Percentiles rank a stretch among this genome's conserved stretches.
Conservation (phyloP, 2,797 vertebrate species). For the Aphelocoma californica region DNA sequence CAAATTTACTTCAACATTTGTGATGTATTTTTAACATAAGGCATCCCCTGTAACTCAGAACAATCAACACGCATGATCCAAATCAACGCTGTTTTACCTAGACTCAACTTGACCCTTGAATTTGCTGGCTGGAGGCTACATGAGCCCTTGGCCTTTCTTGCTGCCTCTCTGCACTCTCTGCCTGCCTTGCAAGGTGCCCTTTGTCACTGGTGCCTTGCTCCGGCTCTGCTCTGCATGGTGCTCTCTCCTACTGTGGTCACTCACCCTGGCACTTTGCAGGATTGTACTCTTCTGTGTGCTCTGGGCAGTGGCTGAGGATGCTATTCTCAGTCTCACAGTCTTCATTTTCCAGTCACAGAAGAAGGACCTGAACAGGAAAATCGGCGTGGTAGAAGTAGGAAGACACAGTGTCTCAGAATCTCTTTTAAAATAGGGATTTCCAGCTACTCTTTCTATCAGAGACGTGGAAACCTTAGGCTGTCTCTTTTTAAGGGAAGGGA, state of each 20-base stretch:
- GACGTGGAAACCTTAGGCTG: not conserved
- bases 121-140: not conserved
- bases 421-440: not conserved
- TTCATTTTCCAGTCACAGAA: not conserved
- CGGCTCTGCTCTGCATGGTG: rapidly evolving
- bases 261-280: not conserved
- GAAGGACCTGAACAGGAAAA: not conserved
- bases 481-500: not conserved
- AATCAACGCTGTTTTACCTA: not conserved
- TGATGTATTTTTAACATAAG: not conserved
- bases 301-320: not conserved
- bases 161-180: not conserved
- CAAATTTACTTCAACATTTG: not conserved
- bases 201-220: not conserved
- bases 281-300: not conserved
- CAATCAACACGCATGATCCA: not conserved
- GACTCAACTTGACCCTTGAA: not conserved
- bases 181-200: not conserved
- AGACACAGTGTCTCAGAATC: not conserved
- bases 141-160: not conserved
- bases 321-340: not conserved
- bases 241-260: not conserved
- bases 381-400: not conserved
- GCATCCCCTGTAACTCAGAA: not conserved
- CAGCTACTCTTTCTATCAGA: not conserved